These are phyloP conservation scores for Heliconius congener DNA, from an alignment of 1,140 invertebrate genomes.

Conservation along the genomic window DNA sequence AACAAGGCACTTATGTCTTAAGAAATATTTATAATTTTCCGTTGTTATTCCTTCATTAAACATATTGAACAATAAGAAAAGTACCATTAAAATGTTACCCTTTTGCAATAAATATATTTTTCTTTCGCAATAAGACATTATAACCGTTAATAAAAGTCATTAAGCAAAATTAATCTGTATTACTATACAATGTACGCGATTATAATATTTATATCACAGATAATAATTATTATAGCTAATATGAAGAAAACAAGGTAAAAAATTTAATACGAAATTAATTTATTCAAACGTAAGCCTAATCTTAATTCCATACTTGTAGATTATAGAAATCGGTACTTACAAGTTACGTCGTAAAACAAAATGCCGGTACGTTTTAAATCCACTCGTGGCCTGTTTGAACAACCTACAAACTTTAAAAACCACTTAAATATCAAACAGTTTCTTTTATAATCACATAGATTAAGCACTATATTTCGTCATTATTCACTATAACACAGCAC, in stretches of 20 bases:
- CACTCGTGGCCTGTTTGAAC: conserved; percentile 39
- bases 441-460: conserved; percentile 40
- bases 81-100: too few species aligned
- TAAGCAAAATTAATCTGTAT: too few species aligned
- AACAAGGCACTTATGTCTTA: too few species aligned
- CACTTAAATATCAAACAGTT: conserved; percentile 34
- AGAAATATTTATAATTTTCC: too few species aligned
- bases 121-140: too few species aligned
- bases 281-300: neutral
- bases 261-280: neutral
- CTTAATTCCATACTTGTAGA: conserved; percentile 15
- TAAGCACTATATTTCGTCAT: conserved; percentile 47
- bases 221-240: too few species aligned
- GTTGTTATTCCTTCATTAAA: too few species aligned
- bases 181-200: too few species aligned
- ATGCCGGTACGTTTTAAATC: conserved; percentile 36
- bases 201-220: too few species aligned
- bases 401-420: conserved; percentile 34
- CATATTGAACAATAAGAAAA: too few species aligned
- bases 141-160: too few species aligned
- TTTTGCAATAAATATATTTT: too few species aligned
- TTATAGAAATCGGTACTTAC: conserved; percentile 24
- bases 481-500: conserved; percentile 47
- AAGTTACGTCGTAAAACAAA: conserved; percentile 28
- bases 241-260: neutral